Evolutionary conservation across 1,140 invertebrate genomes (phyloP), one percentile per base, ranked within the genome.

Genomic region (Halesus radiatus): DNA sequence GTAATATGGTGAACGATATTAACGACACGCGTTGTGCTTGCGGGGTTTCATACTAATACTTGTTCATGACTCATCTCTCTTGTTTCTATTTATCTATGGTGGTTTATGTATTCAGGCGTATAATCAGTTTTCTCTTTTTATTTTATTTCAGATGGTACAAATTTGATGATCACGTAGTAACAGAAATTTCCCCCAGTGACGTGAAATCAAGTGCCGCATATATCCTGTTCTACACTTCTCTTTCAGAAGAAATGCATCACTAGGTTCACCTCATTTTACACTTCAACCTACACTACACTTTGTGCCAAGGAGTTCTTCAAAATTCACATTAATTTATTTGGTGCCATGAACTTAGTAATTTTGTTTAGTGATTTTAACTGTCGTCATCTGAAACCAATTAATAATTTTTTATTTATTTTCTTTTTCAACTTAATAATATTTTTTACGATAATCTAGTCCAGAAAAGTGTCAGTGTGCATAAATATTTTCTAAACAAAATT

Each of bases 111-210:
- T 13, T 45, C 37, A 45, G 37, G 37, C 37, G 0, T 1, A 45
- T 45, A 45, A 45, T 45, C 13, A 8, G 10, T 45, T 45, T 45
- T 13, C 37, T 13, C 7, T 45, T 80, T 85, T 80, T 80, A 81
- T 29, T 29, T 29, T 29, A 77, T 83, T 88, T 60, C 86, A 94
- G 92, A 85, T 98, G 97, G 97, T 95, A 93, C 88, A 97, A 97
- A 86, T 98, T 94, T 88, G 96, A 98, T 88, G 97, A 98, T 86
- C 93, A 95, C 81, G 92, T 94, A 50, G 96, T 98, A 5, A 92
- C 92, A 3, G 92, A 94, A 84, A 93, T 97, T 54, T 90, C 92
- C 2, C 84, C 89, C 3, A 91, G 88, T 53, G 92, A 93, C 85
- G 94, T 97, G 1, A 93, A 92, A 81, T 93, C 93, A 15, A 91